Conservation (phyloP, 2,113 vertebrate genomes). For the Corythaixoides concolor region DNA sequence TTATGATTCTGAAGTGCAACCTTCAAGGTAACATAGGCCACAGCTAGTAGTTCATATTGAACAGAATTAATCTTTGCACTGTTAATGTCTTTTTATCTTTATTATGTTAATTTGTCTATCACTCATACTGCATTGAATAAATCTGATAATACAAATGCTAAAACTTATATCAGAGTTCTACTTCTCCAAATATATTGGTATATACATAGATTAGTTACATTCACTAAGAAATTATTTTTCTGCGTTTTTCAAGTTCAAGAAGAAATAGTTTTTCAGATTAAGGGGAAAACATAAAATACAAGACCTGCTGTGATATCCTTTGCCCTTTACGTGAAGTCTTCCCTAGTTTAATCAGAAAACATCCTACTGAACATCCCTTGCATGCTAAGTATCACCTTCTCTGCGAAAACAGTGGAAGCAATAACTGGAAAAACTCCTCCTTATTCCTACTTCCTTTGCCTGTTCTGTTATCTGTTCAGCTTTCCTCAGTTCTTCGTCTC, state of each 20-base stretch:
- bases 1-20: not conserved
- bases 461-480: not conserved
- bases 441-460: not conserved
- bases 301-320: slow-evolving; percentile 23
- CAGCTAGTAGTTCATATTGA: not conserved
- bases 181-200: not conserved
- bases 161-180: not conserved
- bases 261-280: slow-evolving; percentile 41
- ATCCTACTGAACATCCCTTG: not conserved
- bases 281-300: slow-evolving; percentile 21
- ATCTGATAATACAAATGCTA: not conserved
- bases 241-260: slow-evolving; percentile 17
- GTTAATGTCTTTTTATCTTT: not conserved
- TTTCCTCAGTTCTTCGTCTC: not conserved
- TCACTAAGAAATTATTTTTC: slow-evolving; percentile 44
- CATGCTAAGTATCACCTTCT: no score
- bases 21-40: not conserved
- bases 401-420: not conserved
- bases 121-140: not conserved
- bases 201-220: slow-evolving; percentile 26
- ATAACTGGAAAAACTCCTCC: not conserved
- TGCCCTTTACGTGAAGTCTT: not conserved
- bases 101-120: not conserved
- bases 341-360: not conserved
- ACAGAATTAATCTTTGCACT: not conserved